A percentile compares a stretch with the other conserved stretches of the same genome.
phyloP scores from a whole-genome alignment of 1,140 invertebrate species.

The Atta texana region DNA sequence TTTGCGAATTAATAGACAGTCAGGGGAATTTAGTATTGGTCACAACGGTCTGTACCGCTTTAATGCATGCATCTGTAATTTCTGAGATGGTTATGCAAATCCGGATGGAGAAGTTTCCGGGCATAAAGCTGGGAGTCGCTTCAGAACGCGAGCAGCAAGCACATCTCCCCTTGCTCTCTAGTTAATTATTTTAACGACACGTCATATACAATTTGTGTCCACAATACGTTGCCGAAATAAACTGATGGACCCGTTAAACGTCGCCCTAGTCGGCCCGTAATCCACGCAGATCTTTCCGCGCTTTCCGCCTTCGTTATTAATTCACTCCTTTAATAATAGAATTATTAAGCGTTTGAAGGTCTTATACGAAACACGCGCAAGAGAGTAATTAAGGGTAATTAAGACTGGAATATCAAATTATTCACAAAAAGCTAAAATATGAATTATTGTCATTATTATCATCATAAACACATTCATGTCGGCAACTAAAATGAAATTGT shows the following conservation, averaged over 20 bases:
- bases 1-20: conserved; percentile 74
- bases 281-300: conserved; percentile 1
- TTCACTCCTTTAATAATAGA: conserved; percentile 28
- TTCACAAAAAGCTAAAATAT: conserved; percentile 5
- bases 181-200: conserved; percentile 74
- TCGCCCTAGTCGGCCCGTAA: background rate
- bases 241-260: conserved; percentile 33
- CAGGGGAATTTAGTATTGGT: conserved; percentile 72
- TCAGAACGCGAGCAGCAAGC: conserved; percentile 56
- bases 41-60: conserved; percentile 66
- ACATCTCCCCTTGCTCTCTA: conserved; percentile 68
- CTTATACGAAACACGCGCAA: background rate
- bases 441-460: background rate
- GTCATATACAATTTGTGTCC: conserved; percentile 50
- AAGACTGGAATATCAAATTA: conserved; percentile 28
- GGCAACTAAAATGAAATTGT: background rate
- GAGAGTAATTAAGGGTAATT: conserved; percentile 15
- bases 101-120: conserved; percentile 70
- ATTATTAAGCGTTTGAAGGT: conserved; percentile 35
- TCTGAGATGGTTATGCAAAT: conserved; percentile 81
- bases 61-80: conserved; percentile 77
- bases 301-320: conserved; percentile 31
- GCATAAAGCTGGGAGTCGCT: conserved; percentile 72
- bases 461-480: background rate
- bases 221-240: conserved; percentile 39